Evolutionary conservation across 2,797 vertebrate genomes (phyloP), one percentile per base, ranked within the genome.

Genomic region (Bovichtus diacanthus): DNA sequence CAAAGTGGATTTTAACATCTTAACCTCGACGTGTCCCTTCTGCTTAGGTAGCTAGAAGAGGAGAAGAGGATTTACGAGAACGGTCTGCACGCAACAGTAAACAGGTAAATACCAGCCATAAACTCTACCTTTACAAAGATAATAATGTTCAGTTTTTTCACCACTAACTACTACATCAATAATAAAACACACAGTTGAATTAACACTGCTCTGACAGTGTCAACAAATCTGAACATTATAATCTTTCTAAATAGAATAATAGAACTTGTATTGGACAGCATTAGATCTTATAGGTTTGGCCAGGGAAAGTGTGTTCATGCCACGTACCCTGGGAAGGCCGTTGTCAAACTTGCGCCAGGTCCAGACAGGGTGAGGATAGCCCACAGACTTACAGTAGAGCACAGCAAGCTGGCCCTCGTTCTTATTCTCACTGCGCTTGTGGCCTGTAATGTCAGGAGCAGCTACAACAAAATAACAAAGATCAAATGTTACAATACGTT

Each of bases 391-490:
- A 92, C 98, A 99, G 92, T 98, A 96, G 85, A 99, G 95, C 12
- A 96, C 6, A 6, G 97, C 98, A 7, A 86, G 91, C 79, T 99
- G 96, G 10, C 98, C 98, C 94, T 99, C 98, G 0, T 99, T 99
- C 81, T 96, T 98, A 84, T 99, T 99, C 93, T 99, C 98, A 3
- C 98, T 99, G 41, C 97, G 95, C 91, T 99, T 99, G 94, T 99
- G 97, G 61, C 97, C 96, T 11, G 93, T 97, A 78, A 99, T 98
- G 61, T 97, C 96, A 65, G 98, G 98, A 87, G 77, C 80, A 84
- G 97, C 98, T 99, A 64, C 50, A 91, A 85, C 29, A 55, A 74
- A 55, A 65, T 5, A 23, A 3, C 3, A 77, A 59, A 47, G 1
- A 65, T 47, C 7, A n/a, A n/a, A 1, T 38, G 43, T 80, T 50